These are phyloP conservation scores for Pao palembangensis DNA, from an alignment of 2,113 vertebrate genomes.

Conservation along the genomic window DNA sequence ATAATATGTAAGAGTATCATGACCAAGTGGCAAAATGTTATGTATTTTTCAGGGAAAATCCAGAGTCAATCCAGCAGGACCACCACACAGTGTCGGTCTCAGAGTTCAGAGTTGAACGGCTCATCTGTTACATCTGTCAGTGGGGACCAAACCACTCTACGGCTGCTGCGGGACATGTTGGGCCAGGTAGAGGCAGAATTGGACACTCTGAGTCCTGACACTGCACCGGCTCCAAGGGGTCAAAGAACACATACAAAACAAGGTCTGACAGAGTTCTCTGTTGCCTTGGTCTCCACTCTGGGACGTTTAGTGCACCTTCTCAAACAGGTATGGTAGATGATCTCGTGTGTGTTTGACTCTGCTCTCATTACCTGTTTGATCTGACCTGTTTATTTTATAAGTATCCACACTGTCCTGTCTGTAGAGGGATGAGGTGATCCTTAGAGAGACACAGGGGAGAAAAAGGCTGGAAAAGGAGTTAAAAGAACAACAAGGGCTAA, in stretches of 20 bases:
- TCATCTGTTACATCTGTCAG: constrained; percentile 55
- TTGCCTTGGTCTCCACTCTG: constrained; percentile 81
- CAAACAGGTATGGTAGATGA: constrained; percentile 74
- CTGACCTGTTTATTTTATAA: no score
- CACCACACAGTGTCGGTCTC: constrained; percentile 36
- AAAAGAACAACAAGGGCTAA: constrained; percentile 81
- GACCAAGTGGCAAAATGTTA: background rate
- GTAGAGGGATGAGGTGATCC: constrained; percentile 79
- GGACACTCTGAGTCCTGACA: constrained; percentile 72
- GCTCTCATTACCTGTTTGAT: no score
- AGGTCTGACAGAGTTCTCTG: constrained; percentile 85
- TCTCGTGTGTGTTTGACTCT: background rate
- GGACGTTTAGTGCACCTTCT: constrained; percentile 82
- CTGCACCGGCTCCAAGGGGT: constrained; percentile 36
- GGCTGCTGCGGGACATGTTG: constrained; percentile 82
- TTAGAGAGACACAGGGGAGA: constrained; percentile 67
- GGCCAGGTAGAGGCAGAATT: constrained; percentile 82
- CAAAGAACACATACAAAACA: constrained; percentile 47
- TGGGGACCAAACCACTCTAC: constrained; percentile 74
- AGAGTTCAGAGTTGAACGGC: constrained; percentile 47
- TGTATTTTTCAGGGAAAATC: constrained; percentile 43
- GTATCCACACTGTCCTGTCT: background rate
- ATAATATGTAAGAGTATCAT: background rate
- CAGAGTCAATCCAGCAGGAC: constrained; percentile 13
- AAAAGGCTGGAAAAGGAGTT: constrained; percentile 73